Conservation (phyloP, 2,888 invertebrate genomes). For the Rotaria macrura region DNA sequence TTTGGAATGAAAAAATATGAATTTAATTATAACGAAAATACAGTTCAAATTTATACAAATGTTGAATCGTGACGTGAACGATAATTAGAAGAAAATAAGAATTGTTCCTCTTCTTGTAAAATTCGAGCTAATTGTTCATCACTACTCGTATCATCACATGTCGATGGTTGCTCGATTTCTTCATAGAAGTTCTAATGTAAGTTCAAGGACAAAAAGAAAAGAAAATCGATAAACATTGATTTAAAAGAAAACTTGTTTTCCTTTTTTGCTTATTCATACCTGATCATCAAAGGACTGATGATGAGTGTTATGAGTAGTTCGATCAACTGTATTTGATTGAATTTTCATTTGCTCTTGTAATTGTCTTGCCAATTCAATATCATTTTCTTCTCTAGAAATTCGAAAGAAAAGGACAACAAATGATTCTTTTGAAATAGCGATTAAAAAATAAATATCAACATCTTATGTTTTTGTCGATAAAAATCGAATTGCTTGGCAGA, state of each 20-base stretch:
- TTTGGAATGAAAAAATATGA: not conserved
- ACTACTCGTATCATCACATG: not conserved
- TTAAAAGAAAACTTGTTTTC: too few relatives aligned
- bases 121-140: conserved; percentile 10
- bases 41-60: not conserved
- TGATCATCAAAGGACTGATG: not conserved
- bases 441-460: not conserved
- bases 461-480: not conserved
- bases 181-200: not conserved
- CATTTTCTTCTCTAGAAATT: not conserved
- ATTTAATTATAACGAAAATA: not conserved
- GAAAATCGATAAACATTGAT: too few relatives aligned
- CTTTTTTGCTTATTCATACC: not conserved
- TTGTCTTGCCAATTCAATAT: not conserved
- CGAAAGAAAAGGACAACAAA: not conserved
- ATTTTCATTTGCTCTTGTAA: not conserved
- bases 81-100: not conserved
- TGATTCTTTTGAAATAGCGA: not conserved
- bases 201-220: not conserved
- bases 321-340: not conserved
- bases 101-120: not conserved
- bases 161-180: not conserved
- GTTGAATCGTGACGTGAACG: not conserved
- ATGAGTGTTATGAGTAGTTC: not conserved
- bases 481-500: not conserved